phyloP scores from a whole-genome alignment of 1,140 invertebrate species.

The Acromyrmex charruanus region DNA sequence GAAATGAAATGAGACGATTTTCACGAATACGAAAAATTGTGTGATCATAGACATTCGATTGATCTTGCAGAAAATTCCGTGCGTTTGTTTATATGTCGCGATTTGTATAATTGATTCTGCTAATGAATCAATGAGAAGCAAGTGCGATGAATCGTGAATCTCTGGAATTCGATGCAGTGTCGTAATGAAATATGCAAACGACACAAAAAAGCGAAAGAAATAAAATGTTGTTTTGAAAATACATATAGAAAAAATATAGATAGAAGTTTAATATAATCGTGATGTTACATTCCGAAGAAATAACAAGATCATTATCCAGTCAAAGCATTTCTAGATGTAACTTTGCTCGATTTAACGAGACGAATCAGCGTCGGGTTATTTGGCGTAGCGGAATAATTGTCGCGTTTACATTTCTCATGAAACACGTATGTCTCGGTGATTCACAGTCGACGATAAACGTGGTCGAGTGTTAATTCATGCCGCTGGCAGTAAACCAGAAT shows the following conservation, averaged over 20 bases:
- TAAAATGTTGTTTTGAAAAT: not conserved
- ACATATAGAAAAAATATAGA: too few relatives aligned
- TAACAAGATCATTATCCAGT: not conserved
- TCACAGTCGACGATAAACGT: slow-evolving; percentile 52
- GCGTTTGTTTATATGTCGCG: slow-evolving; percentile 59
- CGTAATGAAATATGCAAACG: slow-evolving; percentile 21
- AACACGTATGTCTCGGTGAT: slow-evolving; percentile 34
- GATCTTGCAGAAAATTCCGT: slow-evolving; percentile 66
- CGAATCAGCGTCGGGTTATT: slow-evolving; percentile 30
- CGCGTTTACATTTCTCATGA: slow-evolving; percentile 36
- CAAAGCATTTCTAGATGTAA: not conserved
- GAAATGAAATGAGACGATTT: slow-evolving; percentile 45
- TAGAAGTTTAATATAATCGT: not conserved
- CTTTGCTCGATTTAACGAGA: slow-evolving; percentile 8
- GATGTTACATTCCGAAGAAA: not conserved
- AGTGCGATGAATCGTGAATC: not conserved
- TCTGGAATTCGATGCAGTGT: not conserved
- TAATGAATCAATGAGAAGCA: not conserved
- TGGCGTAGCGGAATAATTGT: slow-evolving; percentile 37
- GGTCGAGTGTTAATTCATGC: slow-evolving; percentile 54
- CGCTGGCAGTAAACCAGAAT: slow-evolving; percentile 63
- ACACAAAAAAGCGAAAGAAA: not conserved
- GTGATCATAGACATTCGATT: slow-evolving; percentile 61
- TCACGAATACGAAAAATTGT: slow-evolving; percentile 65
- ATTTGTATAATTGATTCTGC: slow-evolving; percentile 29